Percentiles rank a stretch among this genome's conserved stretches.
phyloP scores from a whole-genome alignment of 2,113 vertebrate species.

The Tragelaphus scriptus region DNA sequence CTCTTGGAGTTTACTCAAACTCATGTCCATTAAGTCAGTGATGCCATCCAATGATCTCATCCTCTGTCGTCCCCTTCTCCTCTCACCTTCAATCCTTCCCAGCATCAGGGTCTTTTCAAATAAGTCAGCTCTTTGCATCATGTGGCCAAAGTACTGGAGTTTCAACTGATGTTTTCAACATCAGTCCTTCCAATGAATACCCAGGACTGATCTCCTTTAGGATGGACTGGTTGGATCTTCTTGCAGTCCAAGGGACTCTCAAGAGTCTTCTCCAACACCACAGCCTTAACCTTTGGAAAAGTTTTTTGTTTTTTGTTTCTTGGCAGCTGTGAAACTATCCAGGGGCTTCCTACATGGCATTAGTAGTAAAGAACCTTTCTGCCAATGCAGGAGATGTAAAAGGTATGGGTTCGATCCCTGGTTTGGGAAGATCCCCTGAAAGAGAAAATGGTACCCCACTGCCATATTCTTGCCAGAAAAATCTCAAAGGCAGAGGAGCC shows the following conservation, averaged over 20 bases:
- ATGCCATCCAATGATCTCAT: not conserved
- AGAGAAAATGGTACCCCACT: not conserved
- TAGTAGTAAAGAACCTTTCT: not conserved
- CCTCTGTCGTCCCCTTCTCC: not conserved
- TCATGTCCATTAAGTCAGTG: not conserved
- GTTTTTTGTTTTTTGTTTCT: not conserved
- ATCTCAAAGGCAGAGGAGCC: not conserved
- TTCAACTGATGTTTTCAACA: not conserved
- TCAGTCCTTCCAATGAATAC: not conserved
- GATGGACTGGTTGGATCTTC: not conserved
- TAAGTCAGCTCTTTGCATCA: not conserved
- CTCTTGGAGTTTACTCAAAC: not conserved
- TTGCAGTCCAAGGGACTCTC: not conserved
- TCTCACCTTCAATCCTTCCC: not conserved
- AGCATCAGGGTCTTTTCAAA: not conserved
- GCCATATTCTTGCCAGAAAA: not conserved
- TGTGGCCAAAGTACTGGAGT: not conserved
- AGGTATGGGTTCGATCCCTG: fast-evolving
- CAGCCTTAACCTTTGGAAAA: not conserved
- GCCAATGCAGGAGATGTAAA: not conserved
- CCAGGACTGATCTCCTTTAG: not conserved
- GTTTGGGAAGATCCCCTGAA: not conserved
- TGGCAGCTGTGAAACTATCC: not conserved
- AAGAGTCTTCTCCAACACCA: not conserved
- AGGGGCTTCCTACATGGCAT: not conserved